Evolutionary conservation across 92 coral and sea anemone species (phyloP).

Genomic region (Siderastrea siderea): DNA sequence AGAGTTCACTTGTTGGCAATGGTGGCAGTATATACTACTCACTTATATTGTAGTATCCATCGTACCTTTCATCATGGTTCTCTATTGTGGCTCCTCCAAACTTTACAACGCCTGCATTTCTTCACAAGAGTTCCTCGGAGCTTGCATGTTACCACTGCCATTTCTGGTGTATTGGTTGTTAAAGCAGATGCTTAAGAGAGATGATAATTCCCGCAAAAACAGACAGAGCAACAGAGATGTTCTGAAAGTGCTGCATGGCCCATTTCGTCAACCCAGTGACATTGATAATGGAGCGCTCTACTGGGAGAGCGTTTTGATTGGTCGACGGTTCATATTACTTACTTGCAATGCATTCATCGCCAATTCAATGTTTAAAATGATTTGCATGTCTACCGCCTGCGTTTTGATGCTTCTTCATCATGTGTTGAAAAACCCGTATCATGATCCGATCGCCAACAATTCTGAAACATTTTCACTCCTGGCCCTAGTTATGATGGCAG

Average conservation of each 20-base stretch:
- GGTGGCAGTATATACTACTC: constrained; percentile 72
- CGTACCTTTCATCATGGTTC: constrained; percentile 60
- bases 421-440: constrained; percentile 48
- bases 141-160: constrained; percentile 70
- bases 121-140: constrained; percentile 51
- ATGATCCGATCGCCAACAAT: constrained; percentile 36
- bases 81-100: constrained; percentile 62
- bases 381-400: constrained; percentile 59
- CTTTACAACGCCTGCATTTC: constrained; percentile 35
- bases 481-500: constrained; percentile 29
- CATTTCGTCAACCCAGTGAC: constrained; percentile 62
- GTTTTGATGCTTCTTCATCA: constrained; percentile 48
- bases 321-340: constrained; percentile 60
- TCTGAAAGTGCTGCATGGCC: constrained; percentile 65
- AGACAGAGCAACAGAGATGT: constrained; percentile 35
- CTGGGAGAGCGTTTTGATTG: constrained; percentile 80
- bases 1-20: constrained; percentile 61
- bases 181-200: not conserved
- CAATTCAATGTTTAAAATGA: constrained; percentile 49
- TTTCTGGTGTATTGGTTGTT: constrained; percentile 61
- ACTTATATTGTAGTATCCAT: constrained; percentile 53
- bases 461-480: constrained; percentile 40
- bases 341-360: constrained; percentile 50
- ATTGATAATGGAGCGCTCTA: constrained; percentile 61
- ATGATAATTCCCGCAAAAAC: not conserved